phyloP scores from a whole-genome alignment of 2,888 invertebrate genomes.

The Melanotus villosus region DNA sequence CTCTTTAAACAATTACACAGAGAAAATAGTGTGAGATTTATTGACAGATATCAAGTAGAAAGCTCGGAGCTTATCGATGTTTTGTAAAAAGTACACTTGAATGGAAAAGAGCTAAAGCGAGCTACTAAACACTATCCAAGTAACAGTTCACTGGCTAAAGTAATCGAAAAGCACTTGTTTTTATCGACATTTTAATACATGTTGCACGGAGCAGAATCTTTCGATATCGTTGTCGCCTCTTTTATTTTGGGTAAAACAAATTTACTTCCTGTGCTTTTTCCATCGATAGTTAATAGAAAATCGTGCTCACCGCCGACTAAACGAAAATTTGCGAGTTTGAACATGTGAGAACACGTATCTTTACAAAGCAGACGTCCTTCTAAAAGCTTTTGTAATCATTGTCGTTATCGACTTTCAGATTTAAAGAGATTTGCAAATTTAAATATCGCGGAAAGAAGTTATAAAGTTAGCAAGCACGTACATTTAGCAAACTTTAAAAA shows the following conservation, averaged over 20 bases:
- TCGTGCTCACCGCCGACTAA: too few relatives aligned
- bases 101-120: not conserved
- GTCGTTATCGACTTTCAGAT: too few relatives aligned
- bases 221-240: not conserved
- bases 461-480: too few relatives aligned
- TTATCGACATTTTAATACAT: constrained; percentile 16
- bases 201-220: not conserved
- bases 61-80: not conserved
- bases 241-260: not conserved
- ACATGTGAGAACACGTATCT: too few relatives aligned
- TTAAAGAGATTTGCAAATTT: too few relatives aligned
- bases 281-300: not conserved
- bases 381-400: too few relatives aligned
- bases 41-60: not conserved
- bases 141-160: constrained; percentile 8
- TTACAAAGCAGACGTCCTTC: too few relatives aligned
- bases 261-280: not conserved
- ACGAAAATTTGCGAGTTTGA: too few relatives aligned
- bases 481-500: too few relatives aligned
- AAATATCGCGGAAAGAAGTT: too few relatives aligned
- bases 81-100: not conserved
- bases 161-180: not conserved
- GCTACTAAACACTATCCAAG: constrained; percentile 12
- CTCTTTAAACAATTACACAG: too few relatives aligned
- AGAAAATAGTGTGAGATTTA: too few relatives aligned